These are phyloP conservation scores for Lordiphosa stackelbergi DNA, from an alignment of 1,140 invertebrate genomes.

Conservation along the genomic window DNA sequence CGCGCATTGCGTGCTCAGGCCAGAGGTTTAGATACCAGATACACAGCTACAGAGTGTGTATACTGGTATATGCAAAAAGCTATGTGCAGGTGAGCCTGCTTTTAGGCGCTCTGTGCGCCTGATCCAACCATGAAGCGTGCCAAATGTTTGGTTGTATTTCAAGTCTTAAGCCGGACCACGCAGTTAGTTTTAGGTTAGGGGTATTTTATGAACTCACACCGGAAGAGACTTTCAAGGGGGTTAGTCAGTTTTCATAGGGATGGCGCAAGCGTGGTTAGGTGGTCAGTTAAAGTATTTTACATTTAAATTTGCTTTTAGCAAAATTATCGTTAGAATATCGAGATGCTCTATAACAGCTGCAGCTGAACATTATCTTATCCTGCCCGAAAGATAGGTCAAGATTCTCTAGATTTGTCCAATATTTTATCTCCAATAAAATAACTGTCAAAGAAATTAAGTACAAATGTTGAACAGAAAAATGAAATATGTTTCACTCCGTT, in stretches of 20 bases:
- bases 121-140: constrained; percentile 56
- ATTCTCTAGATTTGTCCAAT: no score
- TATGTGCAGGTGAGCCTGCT: constrained; percentile 55
- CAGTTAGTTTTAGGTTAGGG: constrained; percentile 5
- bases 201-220: neutral
- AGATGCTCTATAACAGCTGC: no score
- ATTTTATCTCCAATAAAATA: no score
- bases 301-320: no score
- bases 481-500: no score
- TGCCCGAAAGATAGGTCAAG: no score
- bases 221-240: neutral
- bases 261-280: neutral
- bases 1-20: constrained; percentile 44
- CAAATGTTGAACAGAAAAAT: no score
- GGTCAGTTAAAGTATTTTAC: no score
- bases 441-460: no score
- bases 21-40: constrained; percentile 19
- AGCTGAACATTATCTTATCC: no score
- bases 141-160: constrained; percentile 70
- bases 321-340: neutral
- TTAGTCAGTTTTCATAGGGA: neutral
- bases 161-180: constrained; percentile 25
- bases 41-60: constrained; percentile 10
- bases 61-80: constrained; percentile 13
- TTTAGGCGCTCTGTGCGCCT: constrained; percentile 70